Percentiles rank a stretch among this genome's conserved stretches.
Evolutionary conservation across 2,888 invertebrate genomes (phyloP).

Genomic region (Papilio gigon): DNA sequence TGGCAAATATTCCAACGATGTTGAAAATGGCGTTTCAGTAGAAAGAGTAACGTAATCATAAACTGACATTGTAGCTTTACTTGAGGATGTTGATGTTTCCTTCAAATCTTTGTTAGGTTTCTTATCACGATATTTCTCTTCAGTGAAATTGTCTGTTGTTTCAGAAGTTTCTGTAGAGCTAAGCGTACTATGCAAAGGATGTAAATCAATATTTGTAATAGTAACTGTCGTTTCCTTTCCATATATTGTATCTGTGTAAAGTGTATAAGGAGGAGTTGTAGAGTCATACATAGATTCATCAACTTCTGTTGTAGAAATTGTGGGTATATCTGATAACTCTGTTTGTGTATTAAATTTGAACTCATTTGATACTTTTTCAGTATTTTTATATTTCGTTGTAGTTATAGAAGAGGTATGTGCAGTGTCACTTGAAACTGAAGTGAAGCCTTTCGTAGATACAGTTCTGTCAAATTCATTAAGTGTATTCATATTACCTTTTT

Average conservation of each 20-base stretch:
- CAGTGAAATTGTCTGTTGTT: conserved; percentile 9
- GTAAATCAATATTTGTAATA: not conserved
- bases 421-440: not conserved
- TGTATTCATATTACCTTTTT: not conserved
- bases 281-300: not conserved
- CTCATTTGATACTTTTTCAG: conserved; percentile 8
- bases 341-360: conserved; percentile 8
- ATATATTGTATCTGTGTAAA: conserved; percentile 7
- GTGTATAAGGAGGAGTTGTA: not conserved
- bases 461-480: not conserved
- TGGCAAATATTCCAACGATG: not conserved
- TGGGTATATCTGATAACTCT: not conserved
- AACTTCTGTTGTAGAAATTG: not conserved
- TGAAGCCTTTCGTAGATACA: not conserved
- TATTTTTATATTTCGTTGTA: not conserved
- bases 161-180: not conserved
- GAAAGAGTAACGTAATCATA: conserved; percentile 1
- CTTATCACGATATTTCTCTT: not conserved
- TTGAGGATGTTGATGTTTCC: not conserved
- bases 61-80: not conserved
- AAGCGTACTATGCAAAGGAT: not conserved
- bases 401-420: not conserved
- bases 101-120: not conserved
- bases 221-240: not conserved
- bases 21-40: not conserved